Evolutionary conservation across 2,113 vertebrate species (phyloP).

Genomic region (Pedionomus torquatus): DNA sequence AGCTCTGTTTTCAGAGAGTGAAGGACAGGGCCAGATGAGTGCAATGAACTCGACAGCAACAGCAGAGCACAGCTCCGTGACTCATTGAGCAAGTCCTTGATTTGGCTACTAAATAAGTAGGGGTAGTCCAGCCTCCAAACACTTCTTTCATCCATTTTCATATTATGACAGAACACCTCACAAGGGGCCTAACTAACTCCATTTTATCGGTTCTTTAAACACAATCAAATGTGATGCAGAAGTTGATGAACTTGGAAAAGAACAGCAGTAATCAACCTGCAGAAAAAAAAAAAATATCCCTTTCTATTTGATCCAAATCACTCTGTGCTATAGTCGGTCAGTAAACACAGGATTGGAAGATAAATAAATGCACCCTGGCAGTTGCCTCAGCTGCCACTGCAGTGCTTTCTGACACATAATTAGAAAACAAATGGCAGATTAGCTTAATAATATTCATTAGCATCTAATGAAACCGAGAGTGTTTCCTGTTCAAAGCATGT

Average conservation of each 20-base stretch:
- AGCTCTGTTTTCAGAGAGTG: neutral
- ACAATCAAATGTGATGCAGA: neutral
- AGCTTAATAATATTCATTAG: slow-evolving; percentile 86
- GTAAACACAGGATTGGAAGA: slow-evolving; percentile 40
- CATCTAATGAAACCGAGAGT: slow-evolving; percentile 78
- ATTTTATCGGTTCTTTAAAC: neutral
- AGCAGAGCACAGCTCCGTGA: neutral
- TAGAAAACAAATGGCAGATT: slow-evolving; percentile 85
- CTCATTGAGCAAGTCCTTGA: neutral
- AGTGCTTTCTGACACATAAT: slow-evolving; percentile 79
- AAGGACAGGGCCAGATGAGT: neutral
- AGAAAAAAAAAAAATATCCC: neutral
- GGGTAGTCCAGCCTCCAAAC: neutral
- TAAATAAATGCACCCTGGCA: slow-evolving; percentile 68
- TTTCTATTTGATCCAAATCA: slow-evolving; percentile 65
- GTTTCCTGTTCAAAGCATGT: slow-evolving; percentile 73
- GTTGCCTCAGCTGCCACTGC: slow-evolving; percentile 73
- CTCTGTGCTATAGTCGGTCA: slow-evolving; percentile 38
- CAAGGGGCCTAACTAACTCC: neutral
- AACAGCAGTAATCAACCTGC: neutral
- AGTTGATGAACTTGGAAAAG: slow-evolving; percentile 10
- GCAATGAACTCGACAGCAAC: neutral
- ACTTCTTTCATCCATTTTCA: neutral
- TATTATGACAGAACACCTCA: neutral
- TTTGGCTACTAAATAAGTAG: neutral